These are phyloP conservation scores for Saiga tatarica DNA, from an alignment of 2,113 vertebrate genomes.

Conservation along the genomic window DNA sequence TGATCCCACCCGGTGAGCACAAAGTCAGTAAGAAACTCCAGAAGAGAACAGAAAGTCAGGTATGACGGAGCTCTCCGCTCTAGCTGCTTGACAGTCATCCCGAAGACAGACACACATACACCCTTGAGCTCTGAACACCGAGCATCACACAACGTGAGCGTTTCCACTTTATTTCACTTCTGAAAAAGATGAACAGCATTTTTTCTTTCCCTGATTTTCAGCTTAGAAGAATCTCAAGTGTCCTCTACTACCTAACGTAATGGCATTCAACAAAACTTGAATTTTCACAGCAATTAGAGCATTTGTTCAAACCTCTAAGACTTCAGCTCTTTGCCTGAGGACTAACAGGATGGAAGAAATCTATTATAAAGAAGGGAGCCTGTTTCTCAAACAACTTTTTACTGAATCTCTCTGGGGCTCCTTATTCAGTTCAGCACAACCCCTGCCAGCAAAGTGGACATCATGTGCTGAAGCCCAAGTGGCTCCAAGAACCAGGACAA, in stretches of 20 bases:
- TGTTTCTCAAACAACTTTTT: not conserved
- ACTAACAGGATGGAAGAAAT: not conserved
- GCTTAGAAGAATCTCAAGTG: not conserved
- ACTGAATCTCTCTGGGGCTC: not conserved
- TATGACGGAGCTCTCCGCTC: too few relatives aligned
- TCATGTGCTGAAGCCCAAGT: not conserved
- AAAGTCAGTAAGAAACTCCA: not conserved
- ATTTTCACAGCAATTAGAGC: not conserved
- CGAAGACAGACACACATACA: rapidly evolving
- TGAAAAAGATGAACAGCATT: not conserved
- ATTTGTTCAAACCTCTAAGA: not conserved
- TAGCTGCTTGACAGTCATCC: not conserved
- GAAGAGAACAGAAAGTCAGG: not conserved
- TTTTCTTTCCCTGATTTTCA: not conserved
- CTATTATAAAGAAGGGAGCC: not conserved
- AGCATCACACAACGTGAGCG: not conserved
- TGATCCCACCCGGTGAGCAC: not conserved
- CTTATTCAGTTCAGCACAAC: not conserved
- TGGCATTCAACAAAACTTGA: not conserved
- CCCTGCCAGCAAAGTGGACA: not conserved
- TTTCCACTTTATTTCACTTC: not conserved
- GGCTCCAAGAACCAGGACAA: not conserved
- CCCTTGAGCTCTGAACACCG: not conserved
- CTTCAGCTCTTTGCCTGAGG: not conserved
- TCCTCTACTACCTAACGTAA: not conserved